Percentiles rank a stretch among this genome's conserved stretches.
Evolutionary conservation across 1,140 invertebrate species (phyloP).

Genomic region (Brachionus koreanus): DNA sequence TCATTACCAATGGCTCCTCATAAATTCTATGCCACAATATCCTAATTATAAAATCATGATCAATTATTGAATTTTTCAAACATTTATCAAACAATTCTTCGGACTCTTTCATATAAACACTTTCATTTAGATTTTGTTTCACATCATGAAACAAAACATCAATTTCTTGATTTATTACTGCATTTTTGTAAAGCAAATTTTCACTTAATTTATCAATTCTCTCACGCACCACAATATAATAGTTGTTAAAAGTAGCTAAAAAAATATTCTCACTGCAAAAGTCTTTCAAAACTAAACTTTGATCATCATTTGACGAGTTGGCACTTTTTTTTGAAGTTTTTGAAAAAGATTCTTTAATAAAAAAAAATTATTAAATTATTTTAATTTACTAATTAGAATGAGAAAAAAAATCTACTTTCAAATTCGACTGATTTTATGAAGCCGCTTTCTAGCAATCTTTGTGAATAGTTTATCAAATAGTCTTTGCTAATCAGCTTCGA

Average conservation of each 20-base stretch:
- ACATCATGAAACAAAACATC: constrained; percentile 14
- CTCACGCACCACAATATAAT: neutral
- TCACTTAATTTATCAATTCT: neutral
- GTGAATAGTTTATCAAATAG: constrained; percentile 12
- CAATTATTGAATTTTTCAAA: neutral
- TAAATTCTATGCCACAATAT: constrained; percentile 37
- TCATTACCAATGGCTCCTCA: constrained; percentile 17
- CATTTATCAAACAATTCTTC: constrained; percentile 1
- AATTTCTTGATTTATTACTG: neutral
- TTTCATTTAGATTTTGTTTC: neutral
- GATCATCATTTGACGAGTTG: neutral
- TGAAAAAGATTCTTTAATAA: neutral
- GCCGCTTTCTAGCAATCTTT: neutral
- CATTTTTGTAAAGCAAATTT: neutral
- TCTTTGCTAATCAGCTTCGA: neutral
- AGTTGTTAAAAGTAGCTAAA: constrained; percentile 7
- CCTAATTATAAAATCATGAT: neutral
- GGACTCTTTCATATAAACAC: neutral
- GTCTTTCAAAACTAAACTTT: neutral
- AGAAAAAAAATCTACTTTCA: neutral
- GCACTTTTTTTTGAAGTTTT: neutral
- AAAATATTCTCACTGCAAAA: neutral
- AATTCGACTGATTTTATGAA: neutral
- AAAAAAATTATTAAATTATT: neutral
- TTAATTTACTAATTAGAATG: neutral